phyloP scores from a whole-genome alignment of 2,888 invertebrate genomes.

The Laothoe populi region DNA sequence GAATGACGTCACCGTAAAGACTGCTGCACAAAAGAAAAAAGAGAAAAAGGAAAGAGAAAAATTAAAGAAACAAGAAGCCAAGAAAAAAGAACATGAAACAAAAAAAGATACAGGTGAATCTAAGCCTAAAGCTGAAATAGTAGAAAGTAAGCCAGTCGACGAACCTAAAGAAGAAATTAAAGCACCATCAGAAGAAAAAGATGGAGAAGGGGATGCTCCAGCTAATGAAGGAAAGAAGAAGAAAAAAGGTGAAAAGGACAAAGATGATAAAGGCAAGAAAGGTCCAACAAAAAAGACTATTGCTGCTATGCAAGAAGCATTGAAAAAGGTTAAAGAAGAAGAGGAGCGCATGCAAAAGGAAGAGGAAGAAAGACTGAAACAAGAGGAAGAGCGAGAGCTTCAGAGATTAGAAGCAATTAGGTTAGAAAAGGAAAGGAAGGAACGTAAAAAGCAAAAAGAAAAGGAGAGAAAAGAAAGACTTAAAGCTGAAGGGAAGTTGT shows the following conservation, averaged over 20 bases:
- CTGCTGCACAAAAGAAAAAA: conserved; percentile 95
- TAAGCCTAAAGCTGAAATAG: conserved; percentile 50
- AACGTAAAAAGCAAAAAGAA: conserved; percentile 95
- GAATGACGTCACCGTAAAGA: conserved; percentile 88
- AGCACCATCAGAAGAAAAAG: conserved; percentile 67
- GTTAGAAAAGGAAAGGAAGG: conserved; percentile 94
- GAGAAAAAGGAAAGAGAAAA: conserved; percentile 94
- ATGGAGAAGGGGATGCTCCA: conserved; percentile 62
- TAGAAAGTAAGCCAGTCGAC: conserved; percentile 53
- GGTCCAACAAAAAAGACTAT: conserved; percentile 94
- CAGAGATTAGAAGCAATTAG: conserved; percentile 90
- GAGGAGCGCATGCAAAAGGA: conserved; percentile 90
- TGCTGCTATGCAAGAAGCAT: conserved; percentile 95
- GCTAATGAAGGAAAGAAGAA: conserved; percentile 76
- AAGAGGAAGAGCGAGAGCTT: conserved; percentile 90
- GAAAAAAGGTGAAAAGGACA: conserved; percentile 72
- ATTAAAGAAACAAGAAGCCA: conserved; percentile 89
- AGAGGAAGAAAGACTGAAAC: conserved; percentile 91
- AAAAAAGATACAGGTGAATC: conserved; percentile 62
- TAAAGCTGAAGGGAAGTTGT: conserved; percentile 97
- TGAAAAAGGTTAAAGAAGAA: conserved; percentile 95
- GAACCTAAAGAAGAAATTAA: conserved; percentile 70
- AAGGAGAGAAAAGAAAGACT: conserved; percentile 96
- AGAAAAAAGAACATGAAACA: conserved; percentile 78
- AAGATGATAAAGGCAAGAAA: conserved; percentile 86